Conservation (phyloP, 1,140 invertebrate genomes). For the Chelonus insularis region DNA sequence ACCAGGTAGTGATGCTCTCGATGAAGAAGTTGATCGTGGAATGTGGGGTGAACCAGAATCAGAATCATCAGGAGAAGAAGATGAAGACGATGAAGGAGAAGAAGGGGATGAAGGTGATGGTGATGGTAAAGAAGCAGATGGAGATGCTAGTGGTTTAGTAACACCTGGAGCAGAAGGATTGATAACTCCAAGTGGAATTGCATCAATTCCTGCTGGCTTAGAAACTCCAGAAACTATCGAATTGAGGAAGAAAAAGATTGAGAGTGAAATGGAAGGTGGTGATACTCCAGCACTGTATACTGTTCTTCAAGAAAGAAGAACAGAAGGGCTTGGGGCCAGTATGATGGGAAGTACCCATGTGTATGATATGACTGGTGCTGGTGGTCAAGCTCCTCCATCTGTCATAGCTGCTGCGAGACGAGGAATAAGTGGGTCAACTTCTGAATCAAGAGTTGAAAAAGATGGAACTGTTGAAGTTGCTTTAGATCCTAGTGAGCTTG, state of each 20-base stretch:
- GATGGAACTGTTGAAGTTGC: constrained; percentile 88
- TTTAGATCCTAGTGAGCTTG: constrained; percentile 95
- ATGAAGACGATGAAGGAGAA: constrained; percentile 78
- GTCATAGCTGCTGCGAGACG: constrained; percentile 57
- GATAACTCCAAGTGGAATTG: constrained; percentile 93
- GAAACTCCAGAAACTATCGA: constrained; percentile 99
- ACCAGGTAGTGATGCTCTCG: constrained; percentile 66
- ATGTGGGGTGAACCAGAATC: constrained; percentile 98
- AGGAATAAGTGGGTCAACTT: constrained; percentile 47
- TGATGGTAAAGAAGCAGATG: constrained; percentile 71
- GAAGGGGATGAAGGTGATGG: constrained; percentile 71
- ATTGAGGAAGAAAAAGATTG: constrained; percentile 94
- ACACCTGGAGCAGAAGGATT: constrained; percentile 85
- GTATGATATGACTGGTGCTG: constrained; percentile 82
- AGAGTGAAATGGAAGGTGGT: constrained; percentile 93
- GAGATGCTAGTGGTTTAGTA: constrained; percentile 72
- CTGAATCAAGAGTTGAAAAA: constrained; percentile 55
- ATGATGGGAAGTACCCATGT: constrained; percentile 99
- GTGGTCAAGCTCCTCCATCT: constrained; percentile 62
- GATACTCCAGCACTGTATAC: constrained; percentile 92
- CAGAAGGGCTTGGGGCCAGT: constrained; percentile 84
- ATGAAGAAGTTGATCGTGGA: constrained; percentile 89
- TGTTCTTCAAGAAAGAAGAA: constrained; percentile 91
- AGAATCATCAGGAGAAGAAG: constrained; percentile 89
- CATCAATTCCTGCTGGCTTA: constrained; percentile 91